Base-by-base conservation (phyloP, 2,888 invertebrate species). In the Lysandra bellargus region DNA sequence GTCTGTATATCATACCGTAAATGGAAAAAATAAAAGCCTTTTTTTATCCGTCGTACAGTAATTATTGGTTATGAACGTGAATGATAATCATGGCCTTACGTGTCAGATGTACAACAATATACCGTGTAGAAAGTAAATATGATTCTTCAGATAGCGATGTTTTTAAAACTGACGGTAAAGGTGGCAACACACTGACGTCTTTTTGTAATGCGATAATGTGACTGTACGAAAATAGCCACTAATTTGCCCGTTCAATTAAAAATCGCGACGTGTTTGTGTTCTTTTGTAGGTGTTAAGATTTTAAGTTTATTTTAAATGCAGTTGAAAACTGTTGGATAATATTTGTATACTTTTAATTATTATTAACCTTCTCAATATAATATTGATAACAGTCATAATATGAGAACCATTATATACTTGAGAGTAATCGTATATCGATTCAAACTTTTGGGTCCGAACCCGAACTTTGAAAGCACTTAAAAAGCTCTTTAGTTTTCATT, bases 41-140 rank as follows among this genome's bases (percentile, higher is more conserved):
- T 44, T 7, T 44, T 44, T 74, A 40, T 23, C 30, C 17, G 57
- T 76, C 23, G 53, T 17, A 53, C 3, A 74, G 33, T 57, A 57
- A 76, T 76, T 76, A 76, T 76, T 76, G 57, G 57, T 33, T 17
- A 57, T 76, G 57, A 76, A 76, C 57, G 76, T 57, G 33, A 76
- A 75, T 53, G 75, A 75, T 75, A 30, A 76, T 76, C 76, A 76
- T 76, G 53, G 57, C 53, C 5, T 76, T 53, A 76, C 76, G 76
- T 53, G 76, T 53, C 33, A 76, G 14, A 57, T 76, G 49, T 76
- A 76, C 53, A 57, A 57, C 76, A 76, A 37, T 76, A n/a, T 53
- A 76, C 53, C 76, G 75, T 14, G 76, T 76, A 76, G 76, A 76
- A 76, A 76, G 76, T 76, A 76, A 76, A 57, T 57, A 76, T 76